Evolutionary conservation across 2,113 vertebrate species (phyloP).

Genomic region (Elaphurus davidianus): DNA sequence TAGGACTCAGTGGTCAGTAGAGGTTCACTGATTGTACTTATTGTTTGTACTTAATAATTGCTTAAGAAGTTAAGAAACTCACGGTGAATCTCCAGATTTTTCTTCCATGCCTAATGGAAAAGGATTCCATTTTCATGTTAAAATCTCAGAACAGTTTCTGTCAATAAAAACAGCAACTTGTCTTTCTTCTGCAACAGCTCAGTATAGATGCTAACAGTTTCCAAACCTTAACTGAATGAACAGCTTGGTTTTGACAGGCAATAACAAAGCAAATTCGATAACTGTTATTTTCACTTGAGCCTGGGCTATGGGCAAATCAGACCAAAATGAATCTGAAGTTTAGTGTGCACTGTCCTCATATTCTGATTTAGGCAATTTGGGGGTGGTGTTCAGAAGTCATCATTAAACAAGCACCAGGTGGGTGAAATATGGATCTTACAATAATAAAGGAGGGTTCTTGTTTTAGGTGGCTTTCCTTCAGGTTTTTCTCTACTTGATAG

Average conservation of each 20-base stretch:
- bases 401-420: neutral
- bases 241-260: neutral
- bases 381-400: neutral
- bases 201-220: neutral
- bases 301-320: neutral
- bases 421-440: neutral
- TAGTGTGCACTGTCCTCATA: neutral
- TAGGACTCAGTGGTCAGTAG: neutral
- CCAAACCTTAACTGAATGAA: neutral
- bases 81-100: neutral
- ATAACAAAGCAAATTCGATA: neutral
- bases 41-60: neutral
- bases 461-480: neutral
- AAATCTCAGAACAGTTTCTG: neutral
- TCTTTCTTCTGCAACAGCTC: neutral
- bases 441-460: neutral
- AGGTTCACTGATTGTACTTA: neutral
- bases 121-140: neutral
- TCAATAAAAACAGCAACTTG: neutral
- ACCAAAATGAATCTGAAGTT: neutral
- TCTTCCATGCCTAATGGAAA: neutral
- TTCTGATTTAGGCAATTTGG: neutral
- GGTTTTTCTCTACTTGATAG: neutral
- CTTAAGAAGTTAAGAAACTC: neutral
- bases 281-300: neutral